These are phyloP conservation scores for Artibeus lituratus DNA, from an alignment of 2,797 vertebrate genomes.

Conservation along the genomic window DNA sequence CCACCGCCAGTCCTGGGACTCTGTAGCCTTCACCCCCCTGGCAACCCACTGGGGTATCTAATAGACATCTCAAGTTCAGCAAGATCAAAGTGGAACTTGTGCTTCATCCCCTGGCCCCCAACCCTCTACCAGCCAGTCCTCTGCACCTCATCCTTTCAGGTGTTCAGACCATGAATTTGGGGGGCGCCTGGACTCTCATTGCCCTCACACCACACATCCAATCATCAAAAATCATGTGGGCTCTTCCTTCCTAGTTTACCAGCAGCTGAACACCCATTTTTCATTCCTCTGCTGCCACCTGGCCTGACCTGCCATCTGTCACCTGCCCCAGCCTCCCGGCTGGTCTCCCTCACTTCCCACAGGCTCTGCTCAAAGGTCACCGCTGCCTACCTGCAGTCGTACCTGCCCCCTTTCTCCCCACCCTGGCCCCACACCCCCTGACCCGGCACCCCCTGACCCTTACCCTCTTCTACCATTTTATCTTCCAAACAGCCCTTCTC, in stretches of 20 bases:
- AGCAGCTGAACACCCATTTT: neutral
- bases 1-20: neutral
- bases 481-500: accelerated
- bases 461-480: neutral
- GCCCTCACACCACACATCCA: accelerated
- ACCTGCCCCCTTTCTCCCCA: neutral
- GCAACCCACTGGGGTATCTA: neutral
- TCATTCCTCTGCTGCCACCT: accelerated
- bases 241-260: neutral
- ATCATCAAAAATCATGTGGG: accelerated
- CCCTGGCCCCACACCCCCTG: neutral
- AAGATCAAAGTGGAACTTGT: neutral
- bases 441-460: neutral
- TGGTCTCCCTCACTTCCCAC: neutral
- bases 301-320: neutral
- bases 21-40: accelerated
- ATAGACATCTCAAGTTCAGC: neutral
- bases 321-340: accelerated
- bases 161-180: neutral
- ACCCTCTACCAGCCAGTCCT: neutral
- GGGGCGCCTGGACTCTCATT: neutral
- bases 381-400: accelerated
- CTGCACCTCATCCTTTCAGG: accelerated
- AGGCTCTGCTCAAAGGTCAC: neutral
- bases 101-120: neutral